Evolutionary conservation across 2,113 vertebrate species (phyloP).

Genomic region (Accipiter virgatus): DNA sequence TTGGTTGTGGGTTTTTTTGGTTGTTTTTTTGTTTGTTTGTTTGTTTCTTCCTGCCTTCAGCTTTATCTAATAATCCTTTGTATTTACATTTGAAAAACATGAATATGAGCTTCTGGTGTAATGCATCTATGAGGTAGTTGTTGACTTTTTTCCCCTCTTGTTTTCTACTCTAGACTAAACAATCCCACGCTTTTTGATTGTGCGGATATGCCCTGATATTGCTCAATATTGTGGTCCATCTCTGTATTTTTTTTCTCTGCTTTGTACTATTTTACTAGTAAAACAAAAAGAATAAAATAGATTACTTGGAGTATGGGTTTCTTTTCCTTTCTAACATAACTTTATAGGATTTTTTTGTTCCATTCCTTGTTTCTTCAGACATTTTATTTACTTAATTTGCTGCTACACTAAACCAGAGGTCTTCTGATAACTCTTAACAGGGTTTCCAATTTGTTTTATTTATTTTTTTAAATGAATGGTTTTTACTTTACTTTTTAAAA

Average conservation of each 20-base stretch:
- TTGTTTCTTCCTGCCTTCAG: not conserved
- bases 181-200: not conserved
- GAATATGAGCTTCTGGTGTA: not conserved
- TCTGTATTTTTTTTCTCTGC: not conserved
- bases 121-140: not conserved
- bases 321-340: not conserved
- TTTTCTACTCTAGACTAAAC: not conserved
- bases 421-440: not conserved
- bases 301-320: not conserved
- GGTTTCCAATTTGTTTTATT: not conserved
- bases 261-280: not conserved
- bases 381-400: not conserved
- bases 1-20: no score
- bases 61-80: not conserved
- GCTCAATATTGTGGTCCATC: not conserved
- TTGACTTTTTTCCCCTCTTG: not conserved
- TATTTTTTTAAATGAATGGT: not conserved
- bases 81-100: not conserved
- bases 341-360: not conserved
- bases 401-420: not conserved
- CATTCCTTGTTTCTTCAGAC: not conserved
- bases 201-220: not conserved
- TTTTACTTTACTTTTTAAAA: not conserved
- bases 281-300: not conserved
- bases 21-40: no score